These are phyloP conservation scores for Phainopepla nitens DNA, from an alignment of 2,113 vertebrate species.

Conservation along the genomic window DNA sequence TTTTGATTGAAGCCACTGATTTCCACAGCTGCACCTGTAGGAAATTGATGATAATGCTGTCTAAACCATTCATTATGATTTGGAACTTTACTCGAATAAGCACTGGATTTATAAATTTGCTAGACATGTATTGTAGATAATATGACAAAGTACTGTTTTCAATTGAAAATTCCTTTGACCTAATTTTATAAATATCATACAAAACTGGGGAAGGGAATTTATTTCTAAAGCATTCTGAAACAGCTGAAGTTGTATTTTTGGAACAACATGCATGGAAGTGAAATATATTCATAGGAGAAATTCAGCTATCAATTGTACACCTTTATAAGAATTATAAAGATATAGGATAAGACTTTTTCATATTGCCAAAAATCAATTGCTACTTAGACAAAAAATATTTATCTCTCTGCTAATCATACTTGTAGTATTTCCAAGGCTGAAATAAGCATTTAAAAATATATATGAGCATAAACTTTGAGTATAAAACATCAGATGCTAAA, in stretches of 20 bases:
- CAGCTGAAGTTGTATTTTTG: constrained; percentile 32
- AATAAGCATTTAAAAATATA: not conserved
- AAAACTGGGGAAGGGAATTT: constrained; percentile 49
- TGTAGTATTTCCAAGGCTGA: not conserved
- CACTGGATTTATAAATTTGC: constrained; percentile 85
- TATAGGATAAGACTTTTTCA: not conserved
- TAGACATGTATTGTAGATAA: constrained; percentile 82
- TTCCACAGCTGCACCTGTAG: constrained; percentile 84
- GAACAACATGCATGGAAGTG: not conserved
- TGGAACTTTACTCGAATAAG: constrained; percentile 85
- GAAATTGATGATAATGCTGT: constrained; percentile 92
- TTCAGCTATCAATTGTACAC: not conserved
- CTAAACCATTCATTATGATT: constrained; percentile 89
- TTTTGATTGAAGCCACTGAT: constrained; percentile 93
- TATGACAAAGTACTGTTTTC: constrained; percentile 76
- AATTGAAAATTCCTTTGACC: constrained; percentile 73
- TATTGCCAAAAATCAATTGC: not conserved
- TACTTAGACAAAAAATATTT: constrained; percentile 4
- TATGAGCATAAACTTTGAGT: not conserved
- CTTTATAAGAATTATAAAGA: constrained; percentile 28
- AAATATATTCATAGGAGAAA: constrained; percentile 15
- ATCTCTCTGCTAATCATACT: not conserved
- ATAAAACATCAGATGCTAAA: not conserved
- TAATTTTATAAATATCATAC: constrained; percentile 71
- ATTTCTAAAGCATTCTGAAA: constrained; percentile 49